Evolutionary conservation across 2,888 invertebrate genomes (phyloP), one percentile per base, ranked within the genome.

Genomic region (Nasonia oneida): DNA sequence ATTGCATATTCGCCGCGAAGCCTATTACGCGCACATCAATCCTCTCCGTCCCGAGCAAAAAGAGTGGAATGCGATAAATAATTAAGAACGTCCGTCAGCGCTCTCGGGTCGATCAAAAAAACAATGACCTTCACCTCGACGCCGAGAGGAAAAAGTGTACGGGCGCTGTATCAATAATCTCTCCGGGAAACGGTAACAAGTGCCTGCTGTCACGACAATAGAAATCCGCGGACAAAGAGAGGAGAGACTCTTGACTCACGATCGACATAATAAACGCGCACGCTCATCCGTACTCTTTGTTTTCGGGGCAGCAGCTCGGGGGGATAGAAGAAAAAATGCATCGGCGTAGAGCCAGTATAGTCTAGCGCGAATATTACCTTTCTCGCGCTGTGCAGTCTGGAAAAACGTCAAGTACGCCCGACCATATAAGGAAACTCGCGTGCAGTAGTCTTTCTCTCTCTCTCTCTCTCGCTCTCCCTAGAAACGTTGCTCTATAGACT

Each of bases 341-440:
- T 18, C 29, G 64, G 23, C 23, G 29, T 29, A 37, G 75, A 29
- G 14, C 18, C 71, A 8, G 39, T 71, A 75, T 71, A 75, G 29
- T 23, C 8, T 78, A 14, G 71, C 77, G 78, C 77, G 78, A 83
- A 87, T 84, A 89, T 89, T 89, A 83, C 87, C 88, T 89, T 89
- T 88, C 85, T 87, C 88, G 84, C 87, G 84, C 47, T 29, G 23
- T 67, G 33, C 29, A 29, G 29, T 33, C 39, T 85, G 85, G 83
- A 86, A 86, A 86, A 87, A 87, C 89, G 89, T 90, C 90, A 89
- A 90, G 88, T 87, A 86, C 88, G 88, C 87, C 88, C 78, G 85
- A 86, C 90, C 90, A 91, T 91, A 91, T 90, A 91, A 90, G 91
- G 90, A 89, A 90, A 89, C 86, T 88, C 88, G 88, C 87, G 88